phyloP scores from a whole-genome alignment of 2,888 invertebrate genomes.

The Dromius quadrimaculatus region DNA sequence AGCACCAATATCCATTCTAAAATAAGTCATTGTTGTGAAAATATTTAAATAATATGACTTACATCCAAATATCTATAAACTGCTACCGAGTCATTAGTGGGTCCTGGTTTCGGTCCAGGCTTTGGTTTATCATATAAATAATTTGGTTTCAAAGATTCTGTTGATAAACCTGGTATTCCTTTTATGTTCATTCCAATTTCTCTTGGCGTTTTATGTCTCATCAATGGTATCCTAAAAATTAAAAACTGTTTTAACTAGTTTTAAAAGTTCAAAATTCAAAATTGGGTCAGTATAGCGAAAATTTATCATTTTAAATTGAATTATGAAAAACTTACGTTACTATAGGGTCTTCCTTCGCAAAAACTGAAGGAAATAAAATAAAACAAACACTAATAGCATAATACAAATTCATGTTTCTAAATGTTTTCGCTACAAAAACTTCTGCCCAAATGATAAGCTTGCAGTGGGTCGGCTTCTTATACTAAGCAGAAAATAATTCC shows the following conservation, averaged over 20 bases:
- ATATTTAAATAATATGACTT: constrained; percentile 57
- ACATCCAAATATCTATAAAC: constrained; percentile 65
- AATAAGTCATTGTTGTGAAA: constrained; percentile 3
- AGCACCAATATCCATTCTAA: too few relatives aligned
- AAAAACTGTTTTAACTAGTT: constrained; percentile 2
- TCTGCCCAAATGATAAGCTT: too few relatives aligned
- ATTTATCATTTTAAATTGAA: constrained; percentile 2
- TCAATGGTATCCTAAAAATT: constrained; percentile 59
- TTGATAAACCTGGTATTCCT: constrained; percentile 57
- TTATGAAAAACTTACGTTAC: constrained; percentile 36
- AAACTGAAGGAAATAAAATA: not conserved
- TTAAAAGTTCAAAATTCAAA: too few relatives aligned
- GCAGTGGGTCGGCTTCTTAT: too few relatives aligned
- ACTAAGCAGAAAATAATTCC: too few relatives aligned
- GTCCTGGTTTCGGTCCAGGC: constrained; percentile 50
- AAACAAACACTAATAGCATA: constrained; percentile 10
- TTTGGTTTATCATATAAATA: too few relatives aligned
- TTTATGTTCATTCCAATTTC: constrained; percentile 58
- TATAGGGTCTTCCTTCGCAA: constrained; percentile 9
- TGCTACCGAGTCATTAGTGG: constrained; percentile 64
- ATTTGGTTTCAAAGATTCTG: constrained; percentile 54
- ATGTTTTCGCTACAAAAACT: too few relatives aligned
- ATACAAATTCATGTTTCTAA: too few relatives aligned
- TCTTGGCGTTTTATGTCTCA: constrained; percentile 60
- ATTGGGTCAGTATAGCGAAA: too few relatives aligned